These are phyloP conservation scores for Harpagus bidentatus DNA, from an alignment of 2,113 vertebrate genomes.

Conservation along the genomic window DNA sequence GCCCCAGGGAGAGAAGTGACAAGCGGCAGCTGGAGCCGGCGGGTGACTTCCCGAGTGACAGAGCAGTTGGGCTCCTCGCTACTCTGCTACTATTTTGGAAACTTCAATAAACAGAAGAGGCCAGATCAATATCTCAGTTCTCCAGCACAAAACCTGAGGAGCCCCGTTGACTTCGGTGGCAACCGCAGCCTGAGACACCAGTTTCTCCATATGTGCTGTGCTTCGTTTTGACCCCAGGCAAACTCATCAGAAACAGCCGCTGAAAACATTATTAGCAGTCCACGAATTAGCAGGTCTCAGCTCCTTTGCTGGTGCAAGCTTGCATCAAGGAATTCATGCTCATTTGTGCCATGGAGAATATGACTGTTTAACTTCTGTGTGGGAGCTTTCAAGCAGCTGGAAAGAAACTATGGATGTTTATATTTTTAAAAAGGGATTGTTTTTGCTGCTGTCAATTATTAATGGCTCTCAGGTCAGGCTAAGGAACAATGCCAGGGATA, in stretches of 20 bases:
- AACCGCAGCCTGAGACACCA: neutral
- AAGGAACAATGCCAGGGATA: slow-evolving; percentile 44
- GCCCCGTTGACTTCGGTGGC: neutral
- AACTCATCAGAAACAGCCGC: neutral
- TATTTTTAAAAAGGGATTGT: slow-evolving; percentile 25
- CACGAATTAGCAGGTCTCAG: neutral
- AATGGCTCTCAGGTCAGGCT: slow-evolving; percentile 16
- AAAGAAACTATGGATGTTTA: slow-evolving; percentile 28
- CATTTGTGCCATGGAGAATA: neutral
- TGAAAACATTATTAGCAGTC: neutral
- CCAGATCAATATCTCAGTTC: neutral
- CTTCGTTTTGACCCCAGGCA: neutral
- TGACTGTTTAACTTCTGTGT: neutral
- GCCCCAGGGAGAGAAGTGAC: slow-evolving; percentile 15
- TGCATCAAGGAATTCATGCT: neutral
- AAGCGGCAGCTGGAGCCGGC: slow-evolving; percentile 22
- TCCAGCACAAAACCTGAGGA: neutral
- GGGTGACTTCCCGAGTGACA: slow-evolving; percentile 17
- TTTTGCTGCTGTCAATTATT: slow-evolving; percentile 52
- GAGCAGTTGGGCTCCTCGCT: neutral
- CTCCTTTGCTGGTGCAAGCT: neutral
- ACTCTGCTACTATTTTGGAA: slow-evolving; percentile 58
- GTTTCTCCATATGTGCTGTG: neutral
- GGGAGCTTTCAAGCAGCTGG: neutral
- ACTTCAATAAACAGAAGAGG: slow-evolving; percentile 49